Conservation (phyloP, 2,797 vertebrate genomes). For the Bovichtus diacanthus region DNA sequence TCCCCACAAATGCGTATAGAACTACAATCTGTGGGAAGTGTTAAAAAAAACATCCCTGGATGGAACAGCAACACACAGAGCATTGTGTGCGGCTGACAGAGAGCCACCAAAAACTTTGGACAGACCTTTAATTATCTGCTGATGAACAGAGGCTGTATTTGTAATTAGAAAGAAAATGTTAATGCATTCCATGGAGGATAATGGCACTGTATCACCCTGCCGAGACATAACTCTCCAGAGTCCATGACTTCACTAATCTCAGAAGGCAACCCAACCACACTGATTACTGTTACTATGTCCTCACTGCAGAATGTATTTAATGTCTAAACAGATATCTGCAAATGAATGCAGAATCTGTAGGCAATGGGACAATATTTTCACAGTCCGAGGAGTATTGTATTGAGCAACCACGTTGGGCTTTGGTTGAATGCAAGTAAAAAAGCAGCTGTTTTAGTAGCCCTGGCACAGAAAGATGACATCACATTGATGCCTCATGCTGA, state of each 20-base stretch:
- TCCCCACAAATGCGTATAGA: not conserved
- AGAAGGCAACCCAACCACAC: conserved; percentile 5
- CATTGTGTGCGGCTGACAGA: conserved; percentile 31
- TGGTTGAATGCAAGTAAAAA: no score
- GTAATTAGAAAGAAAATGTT: conserved; percentile 77
- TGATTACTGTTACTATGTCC: conserved; percentile 7
- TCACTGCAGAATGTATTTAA: not conserved
- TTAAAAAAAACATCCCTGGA: conserved; percentile 2
- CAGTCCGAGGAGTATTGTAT: no score
- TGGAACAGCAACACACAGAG: conserved; percentile 6
- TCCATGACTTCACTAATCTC: conserved; percentile 22
- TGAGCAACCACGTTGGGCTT: no score
- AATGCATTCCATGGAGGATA: conserved; percentile 73
- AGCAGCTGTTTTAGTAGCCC: not conserved
- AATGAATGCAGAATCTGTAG: no score
- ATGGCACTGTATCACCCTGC: conserved; percentile 45
- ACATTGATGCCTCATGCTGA: not conserved
- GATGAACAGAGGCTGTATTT: conserved; percentile 57
- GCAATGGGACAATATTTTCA: no score
- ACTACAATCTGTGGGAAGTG: not conserved
- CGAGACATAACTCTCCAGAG: conserved; percentile 23
- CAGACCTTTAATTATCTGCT: conserved; percentile 67
- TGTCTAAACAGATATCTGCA: no score
- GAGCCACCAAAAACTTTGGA: conserved; percentile 57
- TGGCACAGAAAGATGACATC: not conserved